phyloP scores from a whole-genome alignment of 2,888 invertebrate genomes.

The Plusia festucae region DNA sequence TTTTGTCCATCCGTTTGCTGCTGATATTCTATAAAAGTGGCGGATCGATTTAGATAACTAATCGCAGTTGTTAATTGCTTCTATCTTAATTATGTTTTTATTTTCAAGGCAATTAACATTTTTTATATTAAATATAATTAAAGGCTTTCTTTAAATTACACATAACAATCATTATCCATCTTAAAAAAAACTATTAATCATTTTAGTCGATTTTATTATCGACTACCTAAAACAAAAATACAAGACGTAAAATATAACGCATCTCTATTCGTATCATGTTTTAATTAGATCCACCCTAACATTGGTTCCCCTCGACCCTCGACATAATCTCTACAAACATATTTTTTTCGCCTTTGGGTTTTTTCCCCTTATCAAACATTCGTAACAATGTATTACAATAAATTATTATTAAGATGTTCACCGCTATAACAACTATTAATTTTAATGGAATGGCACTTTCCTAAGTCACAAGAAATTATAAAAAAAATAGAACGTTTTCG shows the following conservation, averaged over 20 bases:
- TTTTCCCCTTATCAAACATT: neutral
- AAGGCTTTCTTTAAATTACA: too few relatives aligned
- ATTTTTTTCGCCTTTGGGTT: neutral
- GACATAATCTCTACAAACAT: neutral
- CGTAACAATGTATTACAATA: neutral
- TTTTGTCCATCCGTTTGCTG: conserved; percentile 39
- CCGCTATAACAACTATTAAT: neutral
- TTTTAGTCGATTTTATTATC: neutral
- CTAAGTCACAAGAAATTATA: neutral
- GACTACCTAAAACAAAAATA: neutral
- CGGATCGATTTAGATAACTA: conserved; percentile 19
- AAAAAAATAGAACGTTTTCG: neutral
- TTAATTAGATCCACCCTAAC: conserved; percentile 4
- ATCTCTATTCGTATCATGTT: neutral
- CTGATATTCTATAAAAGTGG: conserved; percentile 48
- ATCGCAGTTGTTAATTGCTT: conserved; percentile 28
- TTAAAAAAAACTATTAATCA: neutral
- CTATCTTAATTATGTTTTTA: conserved; percentile 21
- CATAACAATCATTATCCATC: too few relatives aligned
- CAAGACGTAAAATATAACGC: neutral
- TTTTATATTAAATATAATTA: too few relatives aligned
- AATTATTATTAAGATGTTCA: neutral
- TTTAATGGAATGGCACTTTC: neutral
- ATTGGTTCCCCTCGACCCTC: conserved; percentile 2
- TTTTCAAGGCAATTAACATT: conserved; percentile 14